phyloP scores from a whole-genome alignment of 2,797 vertebrate species.

The Leptatherina wallacei region DNA sequence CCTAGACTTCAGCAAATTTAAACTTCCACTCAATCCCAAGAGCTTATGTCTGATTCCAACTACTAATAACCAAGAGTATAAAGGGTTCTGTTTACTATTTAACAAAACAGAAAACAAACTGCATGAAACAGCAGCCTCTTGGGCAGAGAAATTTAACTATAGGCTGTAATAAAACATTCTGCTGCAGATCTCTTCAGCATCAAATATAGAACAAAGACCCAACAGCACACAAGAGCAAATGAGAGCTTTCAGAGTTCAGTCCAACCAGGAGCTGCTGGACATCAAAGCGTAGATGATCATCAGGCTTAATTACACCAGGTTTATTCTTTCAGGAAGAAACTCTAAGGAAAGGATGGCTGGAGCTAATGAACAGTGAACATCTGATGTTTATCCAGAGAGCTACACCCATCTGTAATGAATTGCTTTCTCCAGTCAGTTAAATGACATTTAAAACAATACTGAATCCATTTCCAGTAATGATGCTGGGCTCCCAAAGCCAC shows the following conservation, averaged over 20 bases:
- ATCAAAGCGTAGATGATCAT: slow-evolving; percentile 14
- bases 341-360: neutral
- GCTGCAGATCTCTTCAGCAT: neutral
- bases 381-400: neutral
- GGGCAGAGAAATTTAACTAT: neutral
- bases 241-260: neutral
- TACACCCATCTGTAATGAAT: neutral
- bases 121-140: neutral
- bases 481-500: neutral
- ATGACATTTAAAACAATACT: neutral
- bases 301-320: slow-evolving; percentile 18
- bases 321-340: slow-evolving; percentile 2
- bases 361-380: slow-evolving; percentile 7
- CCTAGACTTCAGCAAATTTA: neutral
- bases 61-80: neutral
- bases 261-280: slow-evolving; percentile 7
- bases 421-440: neutral
- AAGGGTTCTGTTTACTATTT: neutral
- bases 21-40: neutral
- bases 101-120: neutral
- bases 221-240: neutral
- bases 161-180: too few relatives aligned
- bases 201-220: neutral
- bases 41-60: neutral
- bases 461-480: neutral